Percentiles rank a stretch among this genome's conserved stretches.
phyloP scores from a whole-genome alignment of 2,888 invertebrate genomes.

The Endotricha flammealis region DNA sequence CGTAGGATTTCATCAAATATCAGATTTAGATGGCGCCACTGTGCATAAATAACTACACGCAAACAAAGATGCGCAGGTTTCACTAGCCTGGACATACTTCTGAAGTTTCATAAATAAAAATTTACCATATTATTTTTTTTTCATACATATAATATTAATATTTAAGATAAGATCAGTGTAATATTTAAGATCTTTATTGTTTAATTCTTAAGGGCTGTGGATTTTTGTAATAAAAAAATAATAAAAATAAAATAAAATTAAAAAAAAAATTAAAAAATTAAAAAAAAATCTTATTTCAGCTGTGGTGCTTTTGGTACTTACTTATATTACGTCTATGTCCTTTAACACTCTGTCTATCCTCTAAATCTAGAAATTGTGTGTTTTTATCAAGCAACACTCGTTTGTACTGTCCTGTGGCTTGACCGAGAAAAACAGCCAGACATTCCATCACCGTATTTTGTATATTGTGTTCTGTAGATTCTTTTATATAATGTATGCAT shows the following conservation, averaged over 20 bases:
- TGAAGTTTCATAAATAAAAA: too few species aligned
- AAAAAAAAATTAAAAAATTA: neutral
- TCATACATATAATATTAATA: too few species aligned
- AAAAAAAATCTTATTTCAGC: neutral
- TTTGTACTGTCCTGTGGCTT: constrained; percentile 64
- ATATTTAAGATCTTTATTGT: too few species aligned
- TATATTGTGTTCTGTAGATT: constrained; percentile 90
- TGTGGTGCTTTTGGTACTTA: constrained; percentile 56
- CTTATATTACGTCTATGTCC: constrained; percentile 73
- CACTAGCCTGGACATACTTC: too few species aligned
- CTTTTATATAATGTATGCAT: constrained; percentile 81
- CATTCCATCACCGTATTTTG: constrained; percentile 92
- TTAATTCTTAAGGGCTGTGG: too few species aligned
- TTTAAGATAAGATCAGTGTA: too few species aligned
- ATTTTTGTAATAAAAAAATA: too few species aligned
- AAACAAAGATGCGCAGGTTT: too few species aligned
- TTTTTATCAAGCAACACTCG: constrained; percentile 71
- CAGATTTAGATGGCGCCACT: too few species aligned
- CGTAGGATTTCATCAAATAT: too few species aligned
- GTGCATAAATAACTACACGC: too few species aligned
- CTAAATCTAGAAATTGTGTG: constrained; percentile 39
- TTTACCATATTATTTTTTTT: too few species aligned
- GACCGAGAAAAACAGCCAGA: constrained; percentile 79
- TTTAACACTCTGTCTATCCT: constrained; percentile 52
- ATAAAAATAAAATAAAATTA: neutral